Base-by-base conservation (phyloP, 2,113 vertebrate species). In the Heliornis fulica region DNA sequence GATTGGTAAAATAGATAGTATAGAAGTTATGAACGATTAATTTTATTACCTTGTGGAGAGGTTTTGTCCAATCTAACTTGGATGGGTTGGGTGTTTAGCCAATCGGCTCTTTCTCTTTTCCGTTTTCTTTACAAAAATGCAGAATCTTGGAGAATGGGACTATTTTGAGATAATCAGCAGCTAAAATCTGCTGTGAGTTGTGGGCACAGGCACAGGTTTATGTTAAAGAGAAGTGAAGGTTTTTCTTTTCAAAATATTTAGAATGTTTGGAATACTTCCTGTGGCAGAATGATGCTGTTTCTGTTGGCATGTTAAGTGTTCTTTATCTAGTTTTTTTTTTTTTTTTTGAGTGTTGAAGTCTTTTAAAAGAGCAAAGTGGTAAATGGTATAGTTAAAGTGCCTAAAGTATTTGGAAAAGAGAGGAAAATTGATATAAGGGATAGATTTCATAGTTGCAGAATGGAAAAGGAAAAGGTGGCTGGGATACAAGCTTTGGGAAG, bases 231-330 rank as follows among this genome's bases (percentile, higher is more conserved):
- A 76, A 66, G 31, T 28, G 46, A 65, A 40, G 71, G 69, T 66
- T 91, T 91, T 90, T 56, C 40, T 91, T 77, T 88, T 80, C 13
- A 66, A 89, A 69, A 51, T 90, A 43, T 32, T 94, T 83, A 66
- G 79, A 57, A 66, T 92, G 23, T 72, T 93, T 92, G 86, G 76
- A 90, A 90, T 93, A 40, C 48, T 96, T 92, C 68, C 41, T 75
- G 56, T 75, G 79, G 40, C 64, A 83, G 71, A 88, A 64, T 65
- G 69, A n/a, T 89, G 40, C 57, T 85, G 32, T 77, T 86, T 83
- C 36, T 86, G 14, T 51, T 90, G 79, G 72, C 60, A 75, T 57
- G 38, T 63, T 88, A 43, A 93, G 51, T 83, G 54, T 51, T 71
- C 50, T 93, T 83, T 51, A 57, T 70, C 5, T 48, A 8, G 9